Percentiles rank a stretch among this genome's conserved stretches.
These are phyloP conservation scores for Heliocidaris tuberculata DNA, from an alignment of 35 echinoderm and acorn worm genomes.

Conservation along the genomic window DNA sequence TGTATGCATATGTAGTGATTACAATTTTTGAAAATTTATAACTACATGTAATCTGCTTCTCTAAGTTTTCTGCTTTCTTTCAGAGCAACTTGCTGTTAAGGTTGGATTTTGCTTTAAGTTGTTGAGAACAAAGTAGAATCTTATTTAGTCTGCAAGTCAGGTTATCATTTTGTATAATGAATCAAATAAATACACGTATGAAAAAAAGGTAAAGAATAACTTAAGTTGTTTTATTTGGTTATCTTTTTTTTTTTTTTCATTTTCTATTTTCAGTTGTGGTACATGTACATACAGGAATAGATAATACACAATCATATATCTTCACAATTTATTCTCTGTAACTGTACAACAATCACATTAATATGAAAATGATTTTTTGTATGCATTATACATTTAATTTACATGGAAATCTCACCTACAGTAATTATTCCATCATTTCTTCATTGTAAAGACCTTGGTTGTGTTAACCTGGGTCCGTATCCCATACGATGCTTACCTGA, in stretches of 20 bases:
- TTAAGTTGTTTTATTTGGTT: constrained; percentile 38
- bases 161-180: too few species aligned
- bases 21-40: too few species aligned
- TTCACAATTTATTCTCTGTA: constrained; percentile 6
- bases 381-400: neutral
- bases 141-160: too few species aligned
- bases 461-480: neutral
- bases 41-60: too few species aligned
- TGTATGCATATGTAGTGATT: too few species aligned
- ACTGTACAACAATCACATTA: constrained; percentile 4
- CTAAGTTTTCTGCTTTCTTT: too few species aligned
- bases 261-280: constrained; percentile 34
- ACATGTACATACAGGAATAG: constrained; percentile 30
- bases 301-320: constrained; percentile 7
- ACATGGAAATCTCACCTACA: neutral
- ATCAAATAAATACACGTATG: neutral
- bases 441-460: neutral
- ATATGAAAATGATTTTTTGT: constrained; percentile 7
- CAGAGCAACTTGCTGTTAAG: too few species aligned
- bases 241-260: constrained; percentile 29
- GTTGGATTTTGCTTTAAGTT: too few species aligned
- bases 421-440: neutral
- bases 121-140: too few species aligned
- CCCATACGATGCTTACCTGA: neutral
- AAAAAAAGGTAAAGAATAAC: constrained; percentile 12